A percentile compares a stretch with the other conserved stretches of the same genome.
These are phyloP conservation scores for Muscicapa comitata DNA, from an alignment of 2,797 vertebrate genomes.

Conservation along the genomic window DNA sequence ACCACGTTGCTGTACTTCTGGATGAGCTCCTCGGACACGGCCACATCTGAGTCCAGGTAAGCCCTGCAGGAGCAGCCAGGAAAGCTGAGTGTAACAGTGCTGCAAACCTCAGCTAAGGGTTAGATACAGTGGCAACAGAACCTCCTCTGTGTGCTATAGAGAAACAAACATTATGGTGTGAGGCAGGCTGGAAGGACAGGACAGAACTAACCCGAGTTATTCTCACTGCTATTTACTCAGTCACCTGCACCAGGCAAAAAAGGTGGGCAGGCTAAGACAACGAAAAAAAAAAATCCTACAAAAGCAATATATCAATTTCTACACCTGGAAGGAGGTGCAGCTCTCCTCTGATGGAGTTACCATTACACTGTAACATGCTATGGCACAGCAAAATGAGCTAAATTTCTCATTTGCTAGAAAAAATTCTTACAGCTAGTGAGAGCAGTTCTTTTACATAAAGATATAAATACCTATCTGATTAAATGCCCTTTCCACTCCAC, in stretches of 20 bases:
- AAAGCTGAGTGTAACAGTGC: background rate
- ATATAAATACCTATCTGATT: background rate
- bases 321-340: background rate
- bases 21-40: slow-evolving; percentile 86
- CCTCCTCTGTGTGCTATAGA: background rate
- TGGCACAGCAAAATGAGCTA: background rate
- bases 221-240: background rate
- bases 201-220: background rate
- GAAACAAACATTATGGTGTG: rapidly evolving
- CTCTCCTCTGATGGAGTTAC: background rate
- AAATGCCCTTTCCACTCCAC: background rate
- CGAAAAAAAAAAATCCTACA: background rate
- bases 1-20: slow-evolving; percentile 89
- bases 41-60: slow-evolving; percentile 88
- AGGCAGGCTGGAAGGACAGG: background rate
- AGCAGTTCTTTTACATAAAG: background rate
- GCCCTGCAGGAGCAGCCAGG: slow-evolving; percentile 72
- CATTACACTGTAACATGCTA: background rate
- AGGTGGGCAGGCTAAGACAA: background rate
- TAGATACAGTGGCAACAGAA: rapidly evolving
- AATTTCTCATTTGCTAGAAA: background rate
- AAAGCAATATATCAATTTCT: background rate
- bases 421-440: background rate
- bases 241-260: background rate
- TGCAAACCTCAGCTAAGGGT: rapidly evolving